Evolutionary conservation across 2,113 vertebrate genomes (phyloP), one percentile per base, ranked within the genome.

Genomic region (Oxyura jamaicensis): DNA sequence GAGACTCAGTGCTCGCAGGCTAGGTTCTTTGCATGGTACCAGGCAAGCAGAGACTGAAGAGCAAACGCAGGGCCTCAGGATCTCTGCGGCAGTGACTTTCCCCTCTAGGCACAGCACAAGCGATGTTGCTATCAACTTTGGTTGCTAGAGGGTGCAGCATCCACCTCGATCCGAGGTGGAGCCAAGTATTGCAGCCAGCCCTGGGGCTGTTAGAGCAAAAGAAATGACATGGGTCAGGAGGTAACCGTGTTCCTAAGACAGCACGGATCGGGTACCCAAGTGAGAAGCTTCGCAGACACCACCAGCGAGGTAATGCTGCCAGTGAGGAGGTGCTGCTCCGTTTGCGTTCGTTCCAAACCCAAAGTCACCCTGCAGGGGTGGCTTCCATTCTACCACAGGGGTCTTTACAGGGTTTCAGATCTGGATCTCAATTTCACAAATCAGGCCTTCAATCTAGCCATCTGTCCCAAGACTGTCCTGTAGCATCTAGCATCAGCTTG

Each of bases 51-150:
- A 0, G 4, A 8, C 44, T 58, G 62, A 55, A 53, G 33, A 86
- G 55, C n/a, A 50, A 65, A 68, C 41, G 58, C 58, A 65, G 78
- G 48, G 66, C 12, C 13, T 18, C 1, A 62, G 44, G 46, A 21
- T 62, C 63, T 33, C 53, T 3, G 3, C 4, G 28, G 68, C 44
- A 8, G 42, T 16, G 53, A 48, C 39, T 39, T 48, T 67, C 39
- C 76, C 69, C 16, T 6, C 1, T 3, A 71, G 59, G 68, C 22
- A 81, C 33, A 16, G 60, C 42, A 7, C 69, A 52, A 65, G 71
- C 3, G 1, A n/a, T 11, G 97, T 97, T 97, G 96, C 96, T 96
- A 96, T 69, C 95, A 97, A 97, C 97, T 93, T 42, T 21, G 91
- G 97, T 97, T 95, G 86, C 95, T 77, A 97, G 55, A 4, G 36